Evolutionary conservation across 2,797 vertebrate species (phyloP), one percentile per base, ranked within the genome.

Genomic region (Parauchenoglanis punctatus): DNA sequence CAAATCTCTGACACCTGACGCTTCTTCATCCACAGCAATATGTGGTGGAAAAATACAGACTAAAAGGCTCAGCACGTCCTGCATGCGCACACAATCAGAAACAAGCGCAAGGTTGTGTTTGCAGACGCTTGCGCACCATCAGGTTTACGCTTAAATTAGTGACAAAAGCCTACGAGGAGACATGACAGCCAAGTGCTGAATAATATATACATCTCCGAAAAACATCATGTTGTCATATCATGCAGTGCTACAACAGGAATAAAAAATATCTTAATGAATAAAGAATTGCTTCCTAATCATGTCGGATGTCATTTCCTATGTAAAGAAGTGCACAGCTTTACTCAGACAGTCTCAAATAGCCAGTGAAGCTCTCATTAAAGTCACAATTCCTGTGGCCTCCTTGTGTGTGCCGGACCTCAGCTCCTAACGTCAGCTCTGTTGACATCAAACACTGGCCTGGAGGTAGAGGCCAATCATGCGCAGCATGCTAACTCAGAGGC

Each of bases 21-120:
- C 59, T 82, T 31, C 23, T 67, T 63, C 83, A 46, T 70, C 54
- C 61, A 65, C 86, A 59, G 61, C 31, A 54, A 40, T 28, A 61
- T 31, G 20, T 31, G 18, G 20, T 28, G 5, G 23, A 84, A 72
- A 83, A 75, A 70, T 18, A 76, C 25, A 83, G 31, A 75, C 5
- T 44, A 31, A 77, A 81, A n/a, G n/a, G n/a, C n/a, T 17, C 31
- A 46, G 52, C 63, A 56, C 63, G 15, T 35, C n/a, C n/a, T 12
- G 28, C 8, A 1, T 3, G 4, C 25, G 10, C 10, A 25, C 12
- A 1, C 35, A 23, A 7, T 59, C 58, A 61, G 63, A 31, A 13
- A 31, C 63, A 67, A 67, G 28, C 12, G 10, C n/a, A n/a, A 72
- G 68, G 7, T 23, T 72, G 68, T 44, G 35, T 44, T 20, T 10